Evolutionary conservation across 2,797 vertebrate species (phyloP).

Genomic region (Rhynchonycteris naso): DNA sequence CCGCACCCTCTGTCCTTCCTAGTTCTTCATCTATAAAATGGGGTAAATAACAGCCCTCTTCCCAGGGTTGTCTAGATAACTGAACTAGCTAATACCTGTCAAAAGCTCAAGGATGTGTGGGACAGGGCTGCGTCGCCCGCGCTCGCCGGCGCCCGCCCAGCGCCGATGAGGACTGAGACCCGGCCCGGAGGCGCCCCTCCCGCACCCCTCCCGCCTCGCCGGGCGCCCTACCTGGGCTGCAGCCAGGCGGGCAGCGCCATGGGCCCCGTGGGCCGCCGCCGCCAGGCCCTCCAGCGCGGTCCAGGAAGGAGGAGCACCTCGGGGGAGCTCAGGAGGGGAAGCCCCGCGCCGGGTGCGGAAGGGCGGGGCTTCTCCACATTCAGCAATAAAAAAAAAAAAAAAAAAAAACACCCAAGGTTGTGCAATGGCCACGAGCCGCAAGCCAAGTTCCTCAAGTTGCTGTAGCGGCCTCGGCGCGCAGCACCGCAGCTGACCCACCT

Average conservation of each 20-base stretch:
- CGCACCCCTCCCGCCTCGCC: fast-evolving
- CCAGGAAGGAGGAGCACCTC: not conserved
- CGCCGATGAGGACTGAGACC: fast-evolving
- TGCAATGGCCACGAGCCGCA: not conserved
- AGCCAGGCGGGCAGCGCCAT: conserved; percentile 63
- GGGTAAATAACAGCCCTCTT: not conserved
- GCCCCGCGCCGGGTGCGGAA: not conserved
- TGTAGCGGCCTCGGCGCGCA: fast-evolving
- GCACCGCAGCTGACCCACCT: fast-evolving
- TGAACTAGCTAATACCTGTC: not conserved
- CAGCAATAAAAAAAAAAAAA: not conserved
- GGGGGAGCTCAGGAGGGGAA: not conserved
- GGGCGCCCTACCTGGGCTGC: conserved; percentile 76
- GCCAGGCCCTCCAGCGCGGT: not conserved
- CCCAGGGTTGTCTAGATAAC: not conserved
- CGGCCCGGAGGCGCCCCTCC: not conserved
- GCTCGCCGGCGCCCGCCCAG: fast-evolving
- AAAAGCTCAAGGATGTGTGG: fast-evolving
- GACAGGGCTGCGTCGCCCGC: fast-evolving
- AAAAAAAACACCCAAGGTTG: not conserved
- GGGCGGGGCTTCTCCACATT: conserved; percentile 64
- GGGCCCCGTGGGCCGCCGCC: not conserved
- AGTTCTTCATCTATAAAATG: not conserved
- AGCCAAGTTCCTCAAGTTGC: not conserved
- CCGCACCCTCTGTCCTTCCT: not conserved